Evolutionary conservation across 2,888 invertebrate genomes (phyloP).

Genomic region (Tribolium freemani): DNA sequence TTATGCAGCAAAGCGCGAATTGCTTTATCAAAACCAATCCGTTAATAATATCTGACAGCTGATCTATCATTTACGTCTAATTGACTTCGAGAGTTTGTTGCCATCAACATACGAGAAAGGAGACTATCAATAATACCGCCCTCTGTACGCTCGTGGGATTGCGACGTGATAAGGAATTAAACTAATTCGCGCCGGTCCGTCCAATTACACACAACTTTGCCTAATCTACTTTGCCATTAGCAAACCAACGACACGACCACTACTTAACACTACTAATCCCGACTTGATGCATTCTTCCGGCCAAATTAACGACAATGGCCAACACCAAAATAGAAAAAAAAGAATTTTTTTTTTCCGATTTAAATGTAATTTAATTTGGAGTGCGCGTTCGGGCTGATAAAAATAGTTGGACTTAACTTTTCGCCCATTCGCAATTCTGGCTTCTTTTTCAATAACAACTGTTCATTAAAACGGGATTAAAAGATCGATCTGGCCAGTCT

Average conservation of each 20-base stretch:
- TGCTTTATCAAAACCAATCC: slow-evolving; percentile 61
- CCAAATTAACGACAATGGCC: neutral
- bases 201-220: slow-evolving; percentile 31
- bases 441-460: slow-evolving; percentile 9
- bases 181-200: slow-evolving; percentile 25
- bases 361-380: neutral
- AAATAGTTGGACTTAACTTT: neutral
- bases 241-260: slow-evolving; percentile 11
- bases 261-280: slow-evolving; percentile 6
- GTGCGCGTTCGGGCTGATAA: neutral
- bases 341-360: neutral
- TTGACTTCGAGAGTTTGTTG: slow-evolving; percentile 59
- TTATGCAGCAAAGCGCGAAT: slow-evolving; percentile 59
- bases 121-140: slow-evolving; percentile 43
- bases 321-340: no score
- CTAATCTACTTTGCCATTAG: slow-evolving; percentile 26
- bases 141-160: slow-evolving; percentile 26
- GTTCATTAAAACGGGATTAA: slow-evolving; percentile 34
- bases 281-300: slow-evolving; percentile 2
- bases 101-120: slow-evolving; percentile 36
- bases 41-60: slow-evolving; percentile 63
- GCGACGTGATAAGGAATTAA: slow-evolving; percentile 34
- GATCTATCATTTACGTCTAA: slow-evolving; percentile 65
- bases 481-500: slow-evolving; percentile 24
- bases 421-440: neutral